Percentiles rank a stretch among this genome's conserved stretches.
These are phyloP conservation scores for Thunnus thynnus DNA, from an alignment of 2,113 vertebrate genomes.

Conservation along the genomic window DNA sequence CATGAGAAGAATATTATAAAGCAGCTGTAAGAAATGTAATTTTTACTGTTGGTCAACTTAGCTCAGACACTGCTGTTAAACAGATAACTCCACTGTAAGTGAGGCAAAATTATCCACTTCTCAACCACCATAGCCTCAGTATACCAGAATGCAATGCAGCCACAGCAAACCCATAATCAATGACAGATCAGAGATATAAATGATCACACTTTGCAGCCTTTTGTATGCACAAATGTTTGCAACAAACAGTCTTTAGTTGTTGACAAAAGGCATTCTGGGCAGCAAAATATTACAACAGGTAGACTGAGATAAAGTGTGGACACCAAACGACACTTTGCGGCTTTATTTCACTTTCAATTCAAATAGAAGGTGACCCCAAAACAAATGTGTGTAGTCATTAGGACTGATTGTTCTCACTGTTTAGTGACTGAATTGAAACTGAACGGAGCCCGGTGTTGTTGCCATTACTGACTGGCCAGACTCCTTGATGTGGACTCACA, in stretches of 20 bases:
- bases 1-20: background rate
- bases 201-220: background rate
- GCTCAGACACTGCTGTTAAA: constrained; percentile 28
- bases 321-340: background rate
- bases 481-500: constrained; percentile 30
- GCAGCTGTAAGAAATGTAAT: background rate
- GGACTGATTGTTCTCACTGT: constrained; percentile 20
- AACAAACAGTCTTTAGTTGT: background rate
- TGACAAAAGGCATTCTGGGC: constrained; percentile 6
- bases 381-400: background rate
- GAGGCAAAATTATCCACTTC: background rate
- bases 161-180: background rate
- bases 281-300: background rate
- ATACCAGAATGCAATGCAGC: constrained; percentile 17
- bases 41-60: background rate
- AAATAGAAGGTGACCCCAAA: background rate
- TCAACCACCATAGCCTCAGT: constrained; percentile 14
- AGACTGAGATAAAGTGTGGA: background rate
- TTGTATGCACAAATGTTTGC: constrained; percentile 6
- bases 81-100: background rate
- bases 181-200: background rate
- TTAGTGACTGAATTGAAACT: constrained; percentile 17
- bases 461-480: constrained; percentile 64
- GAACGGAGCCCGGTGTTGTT: constrained; percentile 21
- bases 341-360: constrained; percentile 34